Evolutionary conservation across 1,140 invertebrate genomes (phyloP), one percentile per base, ranked within the genome.

Genomic region (Varroa destructor): DNA sequence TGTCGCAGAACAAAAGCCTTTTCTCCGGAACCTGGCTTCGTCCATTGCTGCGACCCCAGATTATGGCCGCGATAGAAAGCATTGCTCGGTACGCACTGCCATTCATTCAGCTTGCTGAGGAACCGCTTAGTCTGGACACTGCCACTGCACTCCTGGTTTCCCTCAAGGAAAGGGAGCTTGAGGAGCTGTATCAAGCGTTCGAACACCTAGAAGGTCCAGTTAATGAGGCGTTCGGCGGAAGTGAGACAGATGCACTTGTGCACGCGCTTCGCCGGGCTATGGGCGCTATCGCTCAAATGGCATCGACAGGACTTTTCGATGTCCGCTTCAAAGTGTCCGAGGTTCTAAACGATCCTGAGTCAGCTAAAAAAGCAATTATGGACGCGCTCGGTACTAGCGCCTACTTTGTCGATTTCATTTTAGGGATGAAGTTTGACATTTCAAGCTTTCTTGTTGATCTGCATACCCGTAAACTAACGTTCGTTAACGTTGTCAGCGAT

Each of bases 251-350:
- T 8, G 61, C 37, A 12, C 37, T 67, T 46, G 61, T 67, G 12
- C 10, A 37, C 40, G 61, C 61, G 1, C 12, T 67, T 12, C 61
- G 61, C 3, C 14, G 36, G 8, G 61, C 61, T 12, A 67, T 67
- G 40, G 61, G 61, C 37, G 61, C 61, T 1, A 46, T 67, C 10
- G 37, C 14, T 1, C 40, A 67, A 8, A 67, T 67, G 61, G 40
- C 61, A 1, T 40, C 61, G 14, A 67, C 61, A 12, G 61, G 61
- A 8, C 61, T 67, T 37, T 67, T 67, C 37, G 37, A 67, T 40
- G 61, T 67, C 36, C 61, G 61, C 40, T 67, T 67, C 37, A 67
- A 67, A 37, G 61, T 67, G 40, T 43, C 61, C 10, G 61, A 67
- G 46, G 61, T 67, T 40, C 37, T 67, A 2, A 67, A 67, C 36